These are phyloP conservation scores for Paratilapia polleni DNA, from an alignment of 2,113 vertebrate species.

Conservation along the genomic window DNA sequence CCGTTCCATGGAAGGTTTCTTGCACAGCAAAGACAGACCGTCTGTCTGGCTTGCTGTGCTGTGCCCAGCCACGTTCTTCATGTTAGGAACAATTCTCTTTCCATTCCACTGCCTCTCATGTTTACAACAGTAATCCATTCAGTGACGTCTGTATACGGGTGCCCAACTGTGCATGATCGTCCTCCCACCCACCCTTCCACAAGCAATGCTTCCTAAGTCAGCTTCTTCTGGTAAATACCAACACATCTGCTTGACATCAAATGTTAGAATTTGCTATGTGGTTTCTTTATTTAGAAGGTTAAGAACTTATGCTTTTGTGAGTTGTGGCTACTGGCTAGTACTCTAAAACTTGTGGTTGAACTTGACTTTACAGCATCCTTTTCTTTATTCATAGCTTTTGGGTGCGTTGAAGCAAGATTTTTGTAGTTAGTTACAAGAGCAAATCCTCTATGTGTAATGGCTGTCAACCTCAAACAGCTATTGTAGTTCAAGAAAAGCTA, in stretches of 20 bases:
- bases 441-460: slow-evolving; percentile 20
- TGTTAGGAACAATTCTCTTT: slow-evolving; percentile 34
- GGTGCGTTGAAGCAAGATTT: neutral
- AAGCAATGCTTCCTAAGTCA: slow-evolving; percentile 10
- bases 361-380: neutral
- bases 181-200: slow-evolving; percentile 13
- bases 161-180: slow-evolving; percentile 48
- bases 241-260: slow-evolving; percentile 6
- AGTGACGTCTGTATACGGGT: slow-evolving; percentile 36
- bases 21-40: slow-evolving; percentile 27
- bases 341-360: slow-evolving; percentile 26
- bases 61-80: slow-evolving; percentile 2
- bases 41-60: slow-evolving; percentile 26
- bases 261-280: slow-evolving; percentile 26
- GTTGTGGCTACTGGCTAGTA: slow-evolving; percentile 12
- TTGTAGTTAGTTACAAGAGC: neutral
- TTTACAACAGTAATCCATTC: slow-evolving; percentile 54
- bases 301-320: slow-evolving; percentile 12
- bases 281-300: slow-evolving; percentile 27
- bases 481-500: slow-evolving; percentile 18
- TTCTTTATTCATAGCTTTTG: slow-evolving; percentile 5
- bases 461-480: slow-evolving; percentile 34
- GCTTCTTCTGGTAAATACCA: slow-evolving; percentile 26
- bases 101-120: slow-evolving; percentile 38
- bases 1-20: slow-evolving; percentile 29